Conservation (phyloP, 2,888 invertebrate genomes). For the Hemistola chrysoprasaria region DNA sequence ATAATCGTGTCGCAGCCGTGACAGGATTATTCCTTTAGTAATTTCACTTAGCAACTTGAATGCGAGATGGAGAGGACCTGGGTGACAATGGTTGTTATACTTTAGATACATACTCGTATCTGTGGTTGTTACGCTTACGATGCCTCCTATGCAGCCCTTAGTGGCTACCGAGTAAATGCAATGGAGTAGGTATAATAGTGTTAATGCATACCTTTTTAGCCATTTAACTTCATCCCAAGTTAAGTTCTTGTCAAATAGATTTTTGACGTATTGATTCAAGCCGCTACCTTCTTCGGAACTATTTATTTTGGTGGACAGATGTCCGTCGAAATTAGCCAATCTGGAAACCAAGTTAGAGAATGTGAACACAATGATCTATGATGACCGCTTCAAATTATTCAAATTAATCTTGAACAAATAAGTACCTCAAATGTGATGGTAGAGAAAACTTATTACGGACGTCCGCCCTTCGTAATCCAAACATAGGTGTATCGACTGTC, state of each 20-base stretch:
- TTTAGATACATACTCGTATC: too few species aligned
- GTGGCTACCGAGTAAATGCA: too few species aligned
- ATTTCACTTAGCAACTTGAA: too few species aligned
- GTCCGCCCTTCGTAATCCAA: conserved; percentile 92
- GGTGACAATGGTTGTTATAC: too few species aligned
- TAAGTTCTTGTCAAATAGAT: conserved; percentile 89
- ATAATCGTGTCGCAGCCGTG: too few species aligned
- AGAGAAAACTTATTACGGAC: conserved; percentile 91
- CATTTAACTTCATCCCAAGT: conserved; percentile 95
- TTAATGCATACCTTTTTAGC: conserved; percentile 85
- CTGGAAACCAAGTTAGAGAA: conserved; percentile 60
- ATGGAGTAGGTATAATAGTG: too few species aligned
- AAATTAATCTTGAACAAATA: neutral
- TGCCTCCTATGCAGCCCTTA: too few species aligned
- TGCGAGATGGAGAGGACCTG: too few species aligned
- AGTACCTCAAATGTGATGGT: conserved; percentile 88
- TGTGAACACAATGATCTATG: neutral
- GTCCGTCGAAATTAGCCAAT: conserved; percentile 90
- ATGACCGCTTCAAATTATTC: neutral
- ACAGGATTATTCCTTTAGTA: too few species aligned
- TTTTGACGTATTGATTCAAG: conserved; percentile 88
- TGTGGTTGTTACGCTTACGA: too few species aligned
- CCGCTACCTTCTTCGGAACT: conserved; percentile 85
- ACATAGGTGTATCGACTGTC: conserved; percentile 94
- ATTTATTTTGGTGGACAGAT: conserved; percentile 68